These are phyloP conservation scores for Okamejei kenojei DNA, from an alignment of 2,797 vertebrate species.

Conservation along the genomic window DNA sequence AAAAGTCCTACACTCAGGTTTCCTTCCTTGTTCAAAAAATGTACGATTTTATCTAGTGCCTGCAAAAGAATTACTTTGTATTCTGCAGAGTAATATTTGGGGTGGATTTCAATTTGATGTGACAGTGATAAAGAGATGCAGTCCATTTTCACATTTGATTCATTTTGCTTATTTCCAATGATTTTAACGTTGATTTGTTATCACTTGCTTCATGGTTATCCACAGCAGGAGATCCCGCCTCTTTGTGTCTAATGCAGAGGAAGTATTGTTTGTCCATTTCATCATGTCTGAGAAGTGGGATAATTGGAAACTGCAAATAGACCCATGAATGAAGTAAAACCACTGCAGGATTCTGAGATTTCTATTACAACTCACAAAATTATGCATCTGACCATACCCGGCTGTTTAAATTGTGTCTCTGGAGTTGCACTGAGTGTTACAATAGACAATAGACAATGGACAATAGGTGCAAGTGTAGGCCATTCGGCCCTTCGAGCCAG, in stretches of 20 bases:
- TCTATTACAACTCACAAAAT: background rate
- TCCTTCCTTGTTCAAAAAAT: background rate
- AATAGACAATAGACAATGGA: too few species aligned
- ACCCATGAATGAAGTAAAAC: background rate
- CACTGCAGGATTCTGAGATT: background rate
- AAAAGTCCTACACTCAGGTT: background rate
- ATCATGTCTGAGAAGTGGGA: background rate
- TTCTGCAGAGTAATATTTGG: background rate
- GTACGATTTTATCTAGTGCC: background rate
- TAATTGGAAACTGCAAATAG: background rate
- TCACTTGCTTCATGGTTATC: background rate
- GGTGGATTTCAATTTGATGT: background rate
- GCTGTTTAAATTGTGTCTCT: background rate
- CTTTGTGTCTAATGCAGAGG: background rate
- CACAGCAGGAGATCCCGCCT: too few species aligned
- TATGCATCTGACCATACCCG: background rate
- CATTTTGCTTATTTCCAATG: background rate
- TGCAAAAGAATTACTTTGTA: background rate
- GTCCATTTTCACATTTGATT: background rate
- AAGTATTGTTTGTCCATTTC: background rate
- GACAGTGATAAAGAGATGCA: background rate
- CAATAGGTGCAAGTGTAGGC: too few species aligned
- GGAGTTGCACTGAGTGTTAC: background rate
- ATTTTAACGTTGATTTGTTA: background rate
- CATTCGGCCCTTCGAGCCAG: too few species aligned